These are phyloP conservation scores for Drosophila limbata DNA, from an alignment of 2,888 invertebrate species.

Conservation along the genomic window DNA sequence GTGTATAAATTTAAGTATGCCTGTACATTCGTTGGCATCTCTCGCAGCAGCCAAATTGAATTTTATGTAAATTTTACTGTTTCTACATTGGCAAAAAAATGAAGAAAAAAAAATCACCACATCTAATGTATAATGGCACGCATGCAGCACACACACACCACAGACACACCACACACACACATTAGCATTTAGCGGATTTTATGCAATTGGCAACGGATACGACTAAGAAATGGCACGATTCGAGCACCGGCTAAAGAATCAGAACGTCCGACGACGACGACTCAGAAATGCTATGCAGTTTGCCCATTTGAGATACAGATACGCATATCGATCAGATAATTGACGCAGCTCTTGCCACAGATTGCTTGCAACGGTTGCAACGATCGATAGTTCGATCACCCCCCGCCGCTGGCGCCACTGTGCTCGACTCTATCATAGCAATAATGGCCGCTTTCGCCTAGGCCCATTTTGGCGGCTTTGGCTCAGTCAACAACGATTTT, in stretches of 20 bases:
- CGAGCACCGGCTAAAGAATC: slow-evolving; percentile 34
- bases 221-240: slow-evolving; percentile 51
- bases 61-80: slow-evolving; percentile 79
- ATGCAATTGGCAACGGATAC: slow-evolving; percentile 68
- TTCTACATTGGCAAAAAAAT: slow-evolving; percentile 59
- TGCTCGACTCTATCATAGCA: slow-evolving; percentile 45
- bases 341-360: slow-evolving; percentile 15
- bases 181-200: slow-evolving; percentile 55
- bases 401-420: slow-evolving; percentile 59
- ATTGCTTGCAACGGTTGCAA: neutral
- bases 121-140: slow-evolving; percentile 78
- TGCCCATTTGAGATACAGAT: slow-evolving; percentile 36
- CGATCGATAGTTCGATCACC: neutral
- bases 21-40: slow-evolving; percentile 63
- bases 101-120: slow-evolving; percentile 59
- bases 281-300: neutral
- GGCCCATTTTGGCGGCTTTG: slow-evolving; percentile 63
- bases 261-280: slow-evolving; percentile 44
- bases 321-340: slow-evolving; percentile 47
- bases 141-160: slow-evolving; percentile 40
- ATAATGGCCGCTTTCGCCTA: slow-evolving; percentile 70
- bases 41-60: slow-evolving; percentile 72
- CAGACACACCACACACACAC: slow-evolving; percentile 15
- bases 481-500: slow-evolving; percentile 40
- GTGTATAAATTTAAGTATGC: slow-evolving; percentile 24